Conservation (phyloP, 1,140 invertebrate genomes). For the Cyphomyrmex costatus region DNA sequence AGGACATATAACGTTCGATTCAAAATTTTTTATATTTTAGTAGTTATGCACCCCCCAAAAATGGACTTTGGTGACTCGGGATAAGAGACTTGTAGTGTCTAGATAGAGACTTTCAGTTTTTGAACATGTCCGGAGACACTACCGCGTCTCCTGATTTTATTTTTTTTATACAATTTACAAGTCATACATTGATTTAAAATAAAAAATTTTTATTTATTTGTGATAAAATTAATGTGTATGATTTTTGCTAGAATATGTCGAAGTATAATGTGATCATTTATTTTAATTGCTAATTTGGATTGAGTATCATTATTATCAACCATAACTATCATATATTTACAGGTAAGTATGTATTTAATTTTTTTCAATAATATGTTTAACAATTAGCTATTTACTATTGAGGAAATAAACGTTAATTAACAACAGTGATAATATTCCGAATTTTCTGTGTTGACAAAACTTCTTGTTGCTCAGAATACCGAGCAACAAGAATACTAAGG, state of each 20-base stretch:
- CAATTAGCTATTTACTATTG: background rate
- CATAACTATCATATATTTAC: background rate
- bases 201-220: background rate
- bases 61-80: too few species aligned
- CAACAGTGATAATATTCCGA: background rate
- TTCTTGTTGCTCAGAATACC: conserved; percentile 7
- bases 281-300: background rate
- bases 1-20: too few species aligned
- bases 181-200: background rate
- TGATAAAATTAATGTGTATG: background rate
- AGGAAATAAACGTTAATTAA: background rate
- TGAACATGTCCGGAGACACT: too few species aligned
- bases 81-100: too few species aligned
- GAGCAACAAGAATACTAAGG: too few species aligned
- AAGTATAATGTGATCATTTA: background rate
- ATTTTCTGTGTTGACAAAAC: background rate
- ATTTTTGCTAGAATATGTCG: background rate
- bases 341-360: background rate
- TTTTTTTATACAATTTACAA: too few species aligned
- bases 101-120: too few species aligned
- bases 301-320: background rate
- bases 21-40: too few species aligned
- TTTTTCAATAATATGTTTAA: background rate
- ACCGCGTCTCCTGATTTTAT: too few species aligned
- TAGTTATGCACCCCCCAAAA: too few species aligned